These are phyloP conservation scores for Oscheius sp. DNA, from an alignment of 2,888 invertebrate species.

Conservation along the genomic window DNA sequence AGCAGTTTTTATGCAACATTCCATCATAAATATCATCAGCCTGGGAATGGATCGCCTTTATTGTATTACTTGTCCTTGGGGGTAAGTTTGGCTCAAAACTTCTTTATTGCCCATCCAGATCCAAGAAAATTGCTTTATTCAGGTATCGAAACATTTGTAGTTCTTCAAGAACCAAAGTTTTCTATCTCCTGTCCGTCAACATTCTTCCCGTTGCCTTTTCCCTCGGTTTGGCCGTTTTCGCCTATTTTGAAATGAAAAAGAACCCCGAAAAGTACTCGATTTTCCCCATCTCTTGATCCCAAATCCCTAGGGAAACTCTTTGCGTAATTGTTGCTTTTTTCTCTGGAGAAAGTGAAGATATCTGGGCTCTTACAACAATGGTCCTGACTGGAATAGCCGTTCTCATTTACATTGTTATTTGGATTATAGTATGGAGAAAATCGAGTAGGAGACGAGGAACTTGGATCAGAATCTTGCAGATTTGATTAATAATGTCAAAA, in stretches of 20 bases:
- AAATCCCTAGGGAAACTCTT: background rate
- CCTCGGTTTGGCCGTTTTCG: background rate
- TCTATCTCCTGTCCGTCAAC: constrained; percentile 1
- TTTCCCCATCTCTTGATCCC: too few relatives aligned
- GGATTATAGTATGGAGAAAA: constrained; percentile 25
- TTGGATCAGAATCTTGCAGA: too few relatives aligned
- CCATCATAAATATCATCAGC: constrained; percentile 15
- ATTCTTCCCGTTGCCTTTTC: background rate
- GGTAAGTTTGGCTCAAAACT: too few relatives aligned
- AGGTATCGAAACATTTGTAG: constrained; percentile 6
- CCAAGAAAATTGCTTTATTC: too few relatives aligned
- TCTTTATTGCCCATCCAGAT: too few relatives aligned
- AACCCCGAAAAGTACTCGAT: too few relatives aligned
- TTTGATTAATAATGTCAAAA: too few relatives aligned
- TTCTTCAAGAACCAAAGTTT: background rate
- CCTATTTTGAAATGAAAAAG: background rate
- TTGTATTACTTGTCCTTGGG: constrained; percentile 20
- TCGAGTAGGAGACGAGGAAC: background rate
- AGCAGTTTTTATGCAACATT: constrained; percentile 20
- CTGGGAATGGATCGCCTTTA: constrained; percentile 24
- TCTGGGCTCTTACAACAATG: background rate
- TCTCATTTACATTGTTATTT: constrained; percentile 12
- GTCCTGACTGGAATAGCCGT: background rate
- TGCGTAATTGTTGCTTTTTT: constrained; percentile 21
- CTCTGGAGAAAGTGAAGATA: constrained; percentile 8